Percentiles rank a stretch among this genome's conserved stretches.
Conservation (phyloP, 1,140 invertebrate species). For the Hycleus phaleratus region DNA sequence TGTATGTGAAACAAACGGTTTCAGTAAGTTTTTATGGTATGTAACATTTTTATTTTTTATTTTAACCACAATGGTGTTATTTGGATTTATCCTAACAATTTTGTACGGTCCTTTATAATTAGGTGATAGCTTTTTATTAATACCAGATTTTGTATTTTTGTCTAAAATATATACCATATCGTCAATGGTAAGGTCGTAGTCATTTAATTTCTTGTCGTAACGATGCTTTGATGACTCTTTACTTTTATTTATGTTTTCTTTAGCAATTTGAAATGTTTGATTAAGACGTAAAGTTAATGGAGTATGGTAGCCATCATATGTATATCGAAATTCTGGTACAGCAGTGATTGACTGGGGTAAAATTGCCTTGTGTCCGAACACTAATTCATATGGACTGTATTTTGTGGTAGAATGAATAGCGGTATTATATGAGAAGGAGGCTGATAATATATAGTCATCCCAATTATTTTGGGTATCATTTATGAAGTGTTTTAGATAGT, state of each 20-base stretch:
- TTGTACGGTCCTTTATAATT: slow-evolving; percentile 11
- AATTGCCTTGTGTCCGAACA: slow-evolving; percentile 19
- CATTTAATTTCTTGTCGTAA: slow-evolving; percentile 24
- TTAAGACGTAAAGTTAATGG: slow-evolving; percentile 26
- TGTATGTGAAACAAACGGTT: slow-evolving; percentile 3
- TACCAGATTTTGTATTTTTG: slow-evolving; percentile 1
- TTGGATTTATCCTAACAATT: slow-evolving; percentile 11
- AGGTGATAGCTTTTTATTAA: slow-evolving; percentile 10
- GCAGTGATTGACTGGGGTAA: slow-evolving; percentile 4
- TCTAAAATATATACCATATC: slow-evolving; percentile 20
- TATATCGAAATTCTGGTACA: slow-evolving; percentile 20
- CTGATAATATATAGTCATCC: slow-evolving; percentile 36
- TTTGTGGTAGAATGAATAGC: slow-evolving; percentile 25
- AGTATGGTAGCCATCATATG: slow-evolving; percentile 25
- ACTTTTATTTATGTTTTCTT: slow-evolving; percentile 18
- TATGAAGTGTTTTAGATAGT: slow-evolving; percentile 38
- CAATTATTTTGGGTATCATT: slow-evolving; percentile 37
- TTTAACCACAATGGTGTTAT: slow-evolving; percentile 1
- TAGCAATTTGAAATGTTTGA: slow-evolving; percentile 29
- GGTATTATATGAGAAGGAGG: slow-evolving; percentile 39
- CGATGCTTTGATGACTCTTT: slow-evolving; percentile 25
- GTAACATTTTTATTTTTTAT: slow-evolving; percentile 5
- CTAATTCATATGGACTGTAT: slow-evolving; percentile 31
- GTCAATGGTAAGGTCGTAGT: slow-evolving; percentile 17
- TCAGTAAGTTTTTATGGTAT: slow-evolving; percentile 5